Conservation (phyloP, 2,888 invertebrate genomes). For the Stenichneumon culpator region DNA sequence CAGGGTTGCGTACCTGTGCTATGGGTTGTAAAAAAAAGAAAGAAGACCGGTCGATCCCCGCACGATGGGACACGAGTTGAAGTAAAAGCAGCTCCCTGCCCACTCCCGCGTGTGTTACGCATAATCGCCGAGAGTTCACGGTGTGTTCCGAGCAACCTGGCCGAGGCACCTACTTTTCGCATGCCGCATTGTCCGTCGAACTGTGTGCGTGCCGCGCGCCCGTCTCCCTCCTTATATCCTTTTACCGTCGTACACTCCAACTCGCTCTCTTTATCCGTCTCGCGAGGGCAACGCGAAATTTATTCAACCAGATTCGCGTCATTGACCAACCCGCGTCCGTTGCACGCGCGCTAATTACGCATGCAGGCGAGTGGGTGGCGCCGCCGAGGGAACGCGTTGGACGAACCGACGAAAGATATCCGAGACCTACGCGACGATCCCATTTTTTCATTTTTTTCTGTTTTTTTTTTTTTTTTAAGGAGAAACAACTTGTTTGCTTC, state of each 20-base stretch:
- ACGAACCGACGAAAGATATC: slow-evolving; percentile 32
- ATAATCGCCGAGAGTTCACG: slow-evolving; percentile 17
- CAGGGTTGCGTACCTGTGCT: not conserved
- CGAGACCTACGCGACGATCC: slow-evolving; percentile 40
- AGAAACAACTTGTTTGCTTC: slow-evolving; percentile 9
- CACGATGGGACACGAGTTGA: not conserved
- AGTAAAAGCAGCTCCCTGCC: slow-evolving; percentile 15
- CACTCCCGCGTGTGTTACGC: slow-evolving; percentile 33
- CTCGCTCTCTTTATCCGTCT: slow-evolving; percentile 37
- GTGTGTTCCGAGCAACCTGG: slow-evolving; percentile 24
- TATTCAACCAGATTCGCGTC: slow-evolving; percentile 64
- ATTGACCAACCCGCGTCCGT: slow-evolving; percentile 52
- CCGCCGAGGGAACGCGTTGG: slow-evolving; percentile 12
- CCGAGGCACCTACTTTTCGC: slow-evolving; percentile 57
- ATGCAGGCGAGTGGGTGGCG: slow-evolving; percentile 54
- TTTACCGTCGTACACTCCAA: slow-evolving; percentile 14
- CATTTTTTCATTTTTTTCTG: not conserved
- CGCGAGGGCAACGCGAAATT: slow-evolving; percentile 46
- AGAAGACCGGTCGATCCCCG: not conserved
- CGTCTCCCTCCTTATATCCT: slow-evolving; percentile 11
- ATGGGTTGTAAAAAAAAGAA: not conserved
- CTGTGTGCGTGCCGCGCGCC: slow-evolving; percentile 32
- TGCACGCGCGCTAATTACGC: slow-evolving; percentile 54
- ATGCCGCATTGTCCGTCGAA: slow-evolving; percentile 62
- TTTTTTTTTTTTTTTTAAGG: not conserved